Percentiles rank a stretch among this genome's conserved stretches.
Conservation (phyloP, 2,797 vertebrate genomes). For the Synanceia verrucosa region DNA sequence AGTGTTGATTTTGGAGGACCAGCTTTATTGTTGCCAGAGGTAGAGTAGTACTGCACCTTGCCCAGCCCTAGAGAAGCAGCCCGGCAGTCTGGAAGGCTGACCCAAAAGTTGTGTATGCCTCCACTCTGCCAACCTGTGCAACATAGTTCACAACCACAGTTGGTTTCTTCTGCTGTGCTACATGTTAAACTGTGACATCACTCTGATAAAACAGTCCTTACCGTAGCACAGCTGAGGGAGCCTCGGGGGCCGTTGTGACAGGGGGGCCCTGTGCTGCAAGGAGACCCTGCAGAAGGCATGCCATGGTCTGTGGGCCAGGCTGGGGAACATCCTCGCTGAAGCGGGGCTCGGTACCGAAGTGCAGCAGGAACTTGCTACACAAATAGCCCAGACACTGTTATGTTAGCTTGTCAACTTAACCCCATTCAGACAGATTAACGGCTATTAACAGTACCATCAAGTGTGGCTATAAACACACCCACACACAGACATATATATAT, state of each 20-base stretch:
- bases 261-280: constrained; percentile 69
- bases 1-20: constrained; percentile 60
- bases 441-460: not conserved
- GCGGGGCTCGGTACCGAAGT: constrained; percentile 42
- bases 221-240: constrained; percentile 67
- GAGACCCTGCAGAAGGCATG: constrained; percentile 81
- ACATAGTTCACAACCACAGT: not conserved
- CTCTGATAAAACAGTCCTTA: constrained; percentile 50
- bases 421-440: constrained; percentile 41
- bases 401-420: constrained; percentile 36
- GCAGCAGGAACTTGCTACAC: constrained; percentile 58
- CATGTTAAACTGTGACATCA: not conserved
- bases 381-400: constrained; percentile 17
- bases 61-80: constrained; percentile 76
- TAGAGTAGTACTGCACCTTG: constrained; percentile 88
- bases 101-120: constrained; percentile 77
- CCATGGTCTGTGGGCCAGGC: constrained; percentile 83
- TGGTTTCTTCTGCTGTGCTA: not conserved
- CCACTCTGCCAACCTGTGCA: constrained; percentile 86
- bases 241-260: constrained; percentile 68
- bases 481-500: too few relatives aligned
- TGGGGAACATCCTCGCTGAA: constrained; percentile 81
- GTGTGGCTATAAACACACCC: not conserved
- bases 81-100: constrained; percentile 75
- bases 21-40: constrained; percentile 85